Evolutionary conservation across 2,113 vertebrate genomes (phyloP).

Genomic region (Tachuris rubrigastra): DNA sequence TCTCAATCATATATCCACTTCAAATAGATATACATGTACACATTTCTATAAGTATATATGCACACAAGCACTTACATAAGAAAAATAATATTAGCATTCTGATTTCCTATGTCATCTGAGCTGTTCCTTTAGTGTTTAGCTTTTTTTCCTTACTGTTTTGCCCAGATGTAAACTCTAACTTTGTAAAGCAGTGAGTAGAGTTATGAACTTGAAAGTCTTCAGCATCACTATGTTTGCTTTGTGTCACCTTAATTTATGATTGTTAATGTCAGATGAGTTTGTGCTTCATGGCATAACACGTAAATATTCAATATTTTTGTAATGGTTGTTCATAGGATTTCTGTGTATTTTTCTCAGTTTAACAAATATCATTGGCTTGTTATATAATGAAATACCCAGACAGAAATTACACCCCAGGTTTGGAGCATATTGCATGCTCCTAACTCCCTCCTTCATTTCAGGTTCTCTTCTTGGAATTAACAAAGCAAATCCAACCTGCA

Average conservation of each 20-base stretch:
- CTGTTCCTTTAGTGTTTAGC: accelerated
- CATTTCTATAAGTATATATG: neutral
- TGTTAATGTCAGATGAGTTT: neutral
- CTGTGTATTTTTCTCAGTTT: neutral
- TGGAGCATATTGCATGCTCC: neutral
- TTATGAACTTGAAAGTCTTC: neutral
- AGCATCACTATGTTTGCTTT: neutral
- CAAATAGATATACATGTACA: accelerated
- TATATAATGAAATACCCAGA: neutral
- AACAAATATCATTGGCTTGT: neutral
- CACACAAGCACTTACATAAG: neutral
- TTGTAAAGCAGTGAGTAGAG: neutral
- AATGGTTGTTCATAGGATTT: neutral
- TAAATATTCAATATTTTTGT: neutral
- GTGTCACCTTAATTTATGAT: neutral
- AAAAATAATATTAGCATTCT: neutral
- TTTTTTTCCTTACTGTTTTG: neutral
- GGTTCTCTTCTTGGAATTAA: neutral
- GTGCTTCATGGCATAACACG: neutral
- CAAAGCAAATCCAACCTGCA: neutral
- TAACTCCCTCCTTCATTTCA: neutral
- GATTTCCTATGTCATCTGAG: neutral
- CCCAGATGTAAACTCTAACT: neutral
- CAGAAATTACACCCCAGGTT: neutral
- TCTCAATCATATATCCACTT: neutral